Evolutionary conservation across 2,888 invertebrate species (phyloP).

Genomic region (Brachyptera putata): DNA sequence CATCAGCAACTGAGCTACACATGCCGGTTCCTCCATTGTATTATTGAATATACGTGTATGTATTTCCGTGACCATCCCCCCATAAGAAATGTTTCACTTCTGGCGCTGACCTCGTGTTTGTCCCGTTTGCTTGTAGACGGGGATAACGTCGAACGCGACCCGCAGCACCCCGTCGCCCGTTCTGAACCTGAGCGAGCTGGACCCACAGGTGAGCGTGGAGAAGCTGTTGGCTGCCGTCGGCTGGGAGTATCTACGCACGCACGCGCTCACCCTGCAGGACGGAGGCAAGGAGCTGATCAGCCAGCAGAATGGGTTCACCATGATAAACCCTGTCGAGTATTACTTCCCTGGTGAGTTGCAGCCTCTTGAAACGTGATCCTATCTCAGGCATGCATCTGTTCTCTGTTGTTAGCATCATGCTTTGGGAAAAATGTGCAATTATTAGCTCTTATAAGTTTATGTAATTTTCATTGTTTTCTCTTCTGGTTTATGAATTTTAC

Average conservation of each 20-base stretch:
- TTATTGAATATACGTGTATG: too few relatives aligned
- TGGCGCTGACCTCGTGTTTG: background rate
- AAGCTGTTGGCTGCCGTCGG: slow-evolving; percentile 75
- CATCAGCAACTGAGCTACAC: too few relatives aligned
- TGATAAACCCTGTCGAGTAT: slow-evolving; percentile 78
- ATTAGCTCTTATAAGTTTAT: too few relatives aligned
- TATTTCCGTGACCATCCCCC: too few relatives aligned
- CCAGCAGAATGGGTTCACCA: slow-evolving; percentile 78
- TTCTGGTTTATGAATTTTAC: too few relatives aligned
- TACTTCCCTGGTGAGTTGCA: slow-evolving; percentile 86
- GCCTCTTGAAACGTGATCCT: too few relatives aligned
- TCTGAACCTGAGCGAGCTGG: slow-evolving; percentile 74
- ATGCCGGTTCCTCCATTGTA: too few relatives aligned
- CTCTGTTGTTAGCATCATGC: too few relatives aligned
- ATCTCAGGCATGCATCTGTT: too few relatives aligned
- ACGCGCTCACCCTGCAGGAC: slow-evolving; percentile 62
- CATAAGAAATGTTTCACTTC: too few relatives aligned
- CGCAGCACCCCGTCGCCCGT: slow-evolving; percentile 76
- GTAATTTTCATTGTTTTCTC: too few relatives aligned
- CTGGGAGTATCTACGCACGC: slow-evolving; percentile 75
- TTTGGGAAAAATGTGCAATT: too few relatives aligned
- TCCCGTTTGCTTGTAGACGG: slow-evolving; percentile 65
- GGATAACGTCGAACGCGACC: slow-evolving; percentile 82
- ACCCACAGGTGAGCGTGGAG: slow-evolving; percentile 65
- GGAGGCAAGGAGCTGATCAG: slow-evolving; percentile 67